Evolutionary conservation across 2,888 invertebrate species (phyloP).

Genomic region (Hemicrepidius hirtus): DNA sequence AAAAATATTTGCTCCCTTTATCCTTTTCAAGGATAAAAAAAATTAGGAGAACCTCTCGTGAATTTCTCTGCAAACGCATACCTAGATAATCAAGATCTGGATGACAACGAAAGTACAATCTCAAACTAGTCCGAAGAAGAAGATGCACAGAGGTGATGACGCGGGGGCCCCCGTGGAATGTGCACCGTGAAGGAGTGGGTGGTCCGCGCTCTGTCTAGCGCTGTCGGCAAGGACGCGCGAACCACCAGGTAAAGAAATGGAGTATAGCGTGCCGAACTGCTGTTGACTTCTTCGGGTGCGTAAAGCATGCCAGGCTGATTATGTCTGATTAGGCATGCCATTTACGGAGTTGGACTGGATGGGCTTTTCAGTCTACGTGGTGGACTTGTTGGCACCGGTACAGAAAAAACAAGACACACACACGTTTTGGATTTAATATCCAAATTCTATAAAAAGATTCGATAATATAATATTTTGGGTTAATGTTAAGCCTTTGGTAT

Average conservation of each 20-base stretch:
- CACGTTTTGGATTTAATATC: no score
- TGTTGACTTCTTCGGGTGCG: constrained; percentile 28
- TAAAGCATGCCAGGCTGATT: constrained; percentile 30
- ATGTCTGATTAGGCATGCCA: constrained; percentile 22
- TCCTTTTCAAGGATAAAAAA: no score
- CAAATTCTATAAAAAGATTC: no score
- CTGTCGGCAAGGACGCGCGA: constrained; percentile 52
- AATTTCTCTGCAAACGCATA: no score
- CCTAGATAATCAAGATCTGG: no score
- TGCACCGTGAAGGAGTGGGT: constrained; percentile 46
- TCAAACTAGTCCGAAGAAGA: no score
- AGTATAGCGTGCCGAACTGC: constrained; percentile 29
- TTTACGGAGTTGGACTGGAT: constrained; percentile 14
- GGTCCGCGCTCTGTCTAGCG: constrained; percentile 46
- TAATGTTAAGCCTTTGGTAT: no score
- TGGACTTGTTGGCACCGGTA: background rate
- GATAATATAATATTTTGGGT: no score
- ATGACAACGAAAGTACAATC: no score
- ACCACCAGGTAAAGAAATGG: constrained; percentile 42
- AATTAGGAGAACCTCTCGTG: no score
- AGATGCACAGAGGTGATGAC: background rate
- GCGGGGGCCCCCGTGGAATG: constrained; percentile 41
- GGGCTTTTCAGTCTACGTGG: background rate
- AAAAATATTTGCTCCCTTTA: no score
- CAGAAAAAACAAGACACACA: no score